Conservation (phyloP, 2,888 invertebrate genomes). For the Sesamia inferens region DNA sequence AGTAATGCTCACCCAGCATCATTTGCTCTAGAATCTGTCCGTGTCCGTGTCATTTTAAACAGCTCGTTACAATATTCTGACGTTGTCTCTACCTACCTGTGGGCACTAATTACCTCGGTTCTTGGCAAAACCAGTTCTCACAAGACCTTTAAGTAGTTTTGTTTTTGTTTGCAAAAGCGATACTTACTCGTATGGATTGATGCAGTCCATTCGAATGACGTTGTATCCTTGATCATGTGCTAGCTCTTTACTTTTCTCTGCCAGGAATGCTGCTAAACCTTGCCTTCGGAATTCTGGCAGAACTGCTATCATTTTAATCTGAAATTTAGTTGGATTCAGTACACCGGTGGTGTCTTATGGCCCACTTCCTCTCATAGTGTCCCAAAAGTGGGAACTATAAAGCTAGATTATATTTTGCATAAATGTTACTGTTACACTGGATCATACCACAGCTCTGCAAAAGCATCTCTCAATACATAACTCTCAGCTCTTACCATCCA, state of each 20-base stretch:
- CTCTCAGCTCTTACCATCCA: not conserved
- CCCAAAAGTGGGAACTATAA: not conserved
- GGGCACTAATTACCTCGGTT: not conserved
- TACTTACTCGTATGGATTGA: constrained; percentile 83
- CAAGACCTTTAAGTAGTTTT: not conserved
- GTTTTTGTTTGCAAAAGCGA: not conserved
- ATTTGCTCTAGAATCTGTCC: no score
- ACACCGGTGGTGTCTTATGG: not conserved
- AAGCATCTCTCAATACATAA: no score
- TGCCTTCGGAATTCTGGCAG: constrained; percentile 81
- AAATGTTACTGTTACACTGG: no score
- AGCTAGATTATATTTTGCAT: not conserved
- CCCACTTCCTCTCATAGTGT: not conserved
- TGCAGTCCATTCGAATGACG: constrained; percentile 84
- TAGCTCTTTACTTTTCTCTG: constrained; percentile 75
- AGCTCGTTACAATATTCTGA: not conserved
- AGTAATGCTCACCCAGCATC: no score
- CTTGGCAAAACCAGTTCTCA: constrained; percentile 27
- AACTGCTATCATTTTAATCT: constrained; percentile 86
- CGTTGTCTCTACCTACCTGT: not conserved
- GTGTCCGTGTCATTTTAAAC: no score
- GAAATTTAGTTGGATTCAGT: constrained; percentile 53
- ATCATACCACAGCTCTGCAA: no score
- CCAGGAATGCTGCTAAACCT: constrained; percentile 79
- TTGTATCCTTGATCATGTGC: constrained; percentile 80